Evolutionary conservation across 2,888 invertebrate genomes (phyloP).

Genomic region (Brachycybe producta): DNA sequence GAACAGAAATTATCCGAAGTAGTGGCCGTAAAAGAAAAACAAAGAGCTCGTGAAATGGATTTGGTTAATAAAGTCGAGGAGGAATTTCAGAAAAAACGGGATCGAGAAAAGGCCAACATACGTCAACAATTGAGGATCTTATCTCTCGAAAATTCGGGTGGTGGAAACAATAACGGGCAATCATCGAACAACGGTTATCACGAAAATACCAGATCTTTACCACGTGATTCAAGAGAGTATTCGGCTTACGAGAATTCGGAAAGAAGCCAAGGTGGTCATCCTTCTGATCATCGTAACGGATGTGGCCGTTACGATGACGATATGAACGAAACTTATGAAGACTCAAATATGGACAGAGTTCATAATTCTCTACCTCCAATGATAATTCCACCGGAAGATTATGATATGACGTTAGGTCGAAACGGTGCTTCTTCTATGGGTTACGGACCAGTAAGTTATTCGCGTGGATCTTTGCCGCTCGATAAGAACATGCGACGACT

Average conservation of each 20-base stretch:
- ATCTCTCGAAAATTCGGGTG: constrained; percentile 40
- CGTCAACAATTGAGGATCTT: constrained; percentile 59
- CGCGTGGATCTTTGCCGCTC: background rate
- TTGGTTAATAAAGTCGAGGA: constrained; percentile 71
- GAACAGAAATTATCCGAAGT: constrained; percentile 63
- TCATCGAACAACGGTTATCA: background rate
- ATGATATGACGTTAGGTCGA: constrained; percentile 15
- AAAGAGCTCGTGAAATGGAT: constrained; percentile 60
- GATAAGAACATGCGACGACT: background rate
- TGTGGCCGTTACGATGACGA: background rate
- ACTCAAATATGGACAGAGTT: background rate
- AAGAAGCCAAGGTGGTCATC: background rate
- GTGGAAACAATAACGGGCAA: background rate
- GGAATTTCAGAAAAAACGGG: constrained; percentile 71
- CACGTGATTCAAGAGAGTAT: constrained; percentile 7
- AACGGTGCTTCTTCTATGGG: no score
- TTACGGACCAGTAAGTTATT: no score
- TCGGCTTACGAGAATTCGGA: constrained; percentile 7
- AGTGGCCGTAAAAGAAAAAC: constrained; percentile 51
- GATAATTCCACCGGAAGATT: constrained; percentile 15
- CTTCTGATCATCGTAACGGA: background rate
- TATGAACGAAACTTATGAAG: background rate
- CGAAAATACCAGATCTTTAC: constrained; percentile 1
- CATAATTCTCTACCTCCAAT: constrained; percentile 9
- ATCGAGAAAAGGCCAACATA: constrained; percentile 44